Evolutionary conservation across 23 tunicate genomes (phyloP).

Genomic region (Ciona savignyi): DNA sequence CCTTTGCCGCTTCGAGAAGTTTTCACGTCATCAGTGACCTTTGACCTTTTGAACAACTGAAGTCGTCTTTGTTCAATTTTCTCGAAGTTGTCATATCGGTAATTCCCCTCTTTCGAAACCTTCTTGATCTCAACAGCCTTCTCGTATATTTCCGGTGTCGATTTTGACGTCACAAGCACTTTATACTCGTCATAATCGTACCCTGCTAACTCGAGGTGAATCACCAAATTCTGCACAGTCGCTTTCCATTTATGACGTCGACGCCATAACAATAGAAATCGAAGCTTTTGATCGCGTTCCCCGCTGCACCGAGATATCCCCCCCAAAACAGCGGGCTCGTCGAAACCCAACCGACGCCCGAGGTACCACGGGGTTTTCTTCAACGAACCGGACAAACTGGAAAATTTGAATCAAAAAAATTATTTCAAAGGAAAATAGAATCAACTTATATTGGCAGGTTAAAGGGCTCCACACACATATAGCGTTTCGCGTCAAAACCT

Average conservation of each 20-base stretch:
- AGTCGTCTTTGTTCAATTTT: background rate
- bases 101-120: constrained; percentile 18
- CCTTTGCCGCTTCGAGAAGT: too few relatives aligned
- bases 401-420: too few relatives aligned
- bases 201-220: constrained; percentile 45
- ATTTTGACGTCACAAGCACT: constrained; percentile 29
- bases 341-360: constrained; percentile 55
- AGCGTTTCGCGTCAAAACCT: too few relatives aligned
- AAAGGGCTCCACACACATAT: too few relatives aligned
- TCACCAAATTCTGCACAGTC: constrained; percentile 54
- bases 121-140: constrained; percentile 25
- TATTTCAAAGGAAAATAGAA: too few relatives aligned
- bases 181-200: constrained; percentile 57
- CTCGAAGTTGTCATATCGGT: constrained; percentile 27
- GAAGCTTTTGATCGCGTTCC: constrained; percentile 27
- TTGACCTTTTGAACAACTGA: background rate
- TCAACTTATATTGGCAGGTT: too few relatives aligned
- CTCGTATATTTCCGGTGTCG: constrained; percentile 22
- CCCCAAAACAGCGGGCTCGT: constrained; percentile 31
- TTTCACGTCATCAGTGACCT: background rate
- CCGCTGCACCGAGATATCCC: background rate
- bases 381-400: constrained; percentile 34
- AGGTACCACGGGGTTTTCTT: constrained; percentile 72
- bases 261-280: constrained; percentile 56
- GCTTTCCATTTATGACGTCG: constrained; percentile 59